Base-by-base conservation (phyloP, 2,113 vertebrate genomes). In the Tinamus guttatus region DNA sequence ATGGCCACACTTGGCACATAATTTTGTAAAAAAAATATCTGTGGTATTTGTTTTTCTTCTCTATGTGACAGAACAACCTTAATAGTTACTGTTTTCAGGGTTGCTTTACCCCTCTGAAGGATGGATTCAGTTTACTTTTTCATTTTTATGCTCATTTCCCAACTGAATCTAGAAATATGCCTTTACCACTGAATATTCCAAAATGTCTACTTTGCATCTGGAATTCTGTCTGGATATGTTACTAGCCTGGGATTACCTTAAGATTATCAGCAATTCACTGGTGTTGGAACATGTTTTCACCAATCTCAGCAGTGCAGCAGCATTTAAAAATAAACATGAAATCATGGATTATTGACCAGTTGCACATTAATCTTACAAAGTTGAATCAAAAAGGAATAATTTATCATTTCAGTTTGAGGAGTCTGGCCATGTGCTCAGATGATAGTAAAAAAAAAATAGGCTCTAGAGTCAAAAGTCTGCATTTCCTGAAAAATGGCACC, bases 271-370 rank as follows among this genome's bases (percentile, higher is more conserved):
- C 9, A 32, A 84, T 90, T 90, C 43, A 49, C 7, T 80, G 73
- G 49, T 76, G 25, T 63, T 92, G 73, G 32, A 94, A 93, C 13
- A 54, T 30, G 3, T 92, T 97, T 96, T 90, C 93, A 93, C 15
- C 49, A 91, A 70, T 7, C n/a, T 83, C 36, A 54, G 16, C 15
- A 87, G 25, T 36, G 5, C 20, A 77, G 11, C 32, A 45, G 30
- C 11, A 75, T 90, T 85, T 81, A 90, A 97, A 97, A 96, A 78
- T 27, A 95, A 95, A 90, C 75, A 27, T 75, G 22, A 85, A 81
- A 92, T 13, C 94, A 92, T 79, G 20, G 13, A 69, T 94, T 95
- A 76, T 86, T 94, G 82, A 76, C 73, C 60, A 94, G 17, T 59
- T 90, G 63, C 63, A 64, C 32, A 83, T 81, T 85, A 30, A 88